Percentiles rank a stretch among this genome's conserved stretches.
These are phyloP conservation scores for Cryptomyrus ogoouensis DNA, from an alignment of 2,113 vertebrate genomes.

Conservation along the genomic window DNA sequence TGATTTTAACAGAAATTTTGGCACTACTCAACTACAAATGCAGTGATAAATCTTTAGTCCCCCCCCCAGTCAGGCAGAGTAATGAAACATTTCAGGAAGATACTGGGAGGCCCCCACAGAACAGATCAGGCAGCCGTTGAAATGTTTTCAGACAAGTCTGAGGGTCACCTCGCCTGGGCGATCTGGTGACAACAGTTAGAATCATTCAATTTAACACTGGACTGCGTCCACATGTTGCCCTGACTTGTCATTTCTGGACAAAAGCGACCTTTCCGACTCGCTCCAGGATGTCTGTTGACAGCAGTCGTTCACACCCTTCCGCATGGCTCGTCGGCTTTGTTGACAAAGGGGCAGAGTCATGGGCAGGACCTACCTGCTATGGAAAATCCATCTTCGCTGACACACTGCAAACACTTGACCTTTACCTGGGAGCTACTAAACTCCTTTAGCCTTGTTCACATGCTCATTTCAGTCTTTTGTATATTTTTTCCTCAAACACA, in stretches of 20 bases:
- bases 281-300: neutral
- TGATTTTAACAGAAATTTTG: neutral
- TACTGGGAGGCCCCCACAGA: neutral
- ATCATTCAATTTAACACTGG: neutral
- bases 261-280: neutral
- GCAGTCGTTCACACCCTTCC: conserved; percentile 7
- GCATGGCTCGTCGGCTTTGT: neutral
- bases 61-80: neutral
- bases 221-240: neutral
- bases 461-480: neutral
- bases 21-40: neutral
- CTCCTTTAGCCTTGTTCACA: neutral
- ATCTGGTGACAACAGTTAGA: neutral
- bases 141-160: neutral
- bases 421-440: neutral
- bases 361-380: neutral
- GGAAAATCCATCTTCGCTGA: conserved; percentile 17
- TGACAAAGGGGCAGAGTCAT: conserved; percentile 6
- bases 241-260: neutral
- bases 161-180: neutral
- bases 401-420: conserved; percentile 11
- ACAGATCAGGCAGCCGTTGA: neutral
- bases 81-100: neutral
- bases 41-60: neutral
- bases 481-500: neutral